Base-by-base conservation (phyloP, 2,797 vertebrate species). In the Bufotes viridis region DNA sequence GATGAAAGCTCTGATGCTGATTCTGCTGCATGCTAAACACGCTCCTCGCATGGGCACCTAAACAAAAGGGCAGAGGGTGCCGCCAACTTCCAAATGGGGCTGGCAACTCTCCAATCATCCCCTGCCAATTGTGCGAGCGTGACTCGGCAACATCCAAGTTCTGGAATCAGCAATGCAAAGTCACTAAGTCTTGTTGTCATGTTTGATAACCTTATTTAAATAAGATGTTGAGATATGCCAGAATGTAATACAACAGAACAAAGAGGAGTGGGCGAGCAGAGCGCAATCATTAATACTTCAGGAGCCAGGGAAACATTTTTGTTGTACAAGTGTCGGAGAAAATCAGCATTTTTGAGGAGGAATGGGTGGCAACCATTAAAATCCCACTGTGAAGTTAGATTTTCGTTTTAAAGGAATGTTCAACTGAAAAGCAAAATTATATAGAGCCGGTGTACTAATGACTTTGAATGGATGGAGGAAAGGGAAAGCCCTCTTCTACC, bases 11-110 rank as follows among this genome's bases (percentile, higher is more conserved):
- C 58, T 9, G 78, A 80, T 49, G 78, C 83, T 76, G 57, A n/a
- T 88, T 65, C 76, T 88, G 78, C 74, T 83, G 84, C 80, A 84
- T 89, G 74, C 80, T 74, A 86, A 89, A 87, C 88, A 88, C 76
- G 34, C 24, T 20, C 53, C 76, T 80, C 17, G 74, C 88, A 78
- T 84, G 85, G 80, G 84, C 84, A 69, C 84, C 80, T 69, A 88
- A 82, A 89, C 88, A 89, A 86, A 87, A 79, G 88, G 80, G 63
- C 63, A 87, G 61, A 29, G 70, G 80, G 80, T 29, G 74, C 61
- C 83, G 84, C 74, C 88, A 89, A 53, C 74, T 83, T 78, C 81
- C 63, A 78, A 76, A 86, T 74, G 74, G 80, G 72, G 17, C 88
- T 89, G 88, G 88, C 84, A 60, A 57, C 17, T 34, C 20, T 61